Evolutionary conservation across 2,113 vertebrate genomes (phyloP).

Genomic region (Melierax canorus): DNA sequence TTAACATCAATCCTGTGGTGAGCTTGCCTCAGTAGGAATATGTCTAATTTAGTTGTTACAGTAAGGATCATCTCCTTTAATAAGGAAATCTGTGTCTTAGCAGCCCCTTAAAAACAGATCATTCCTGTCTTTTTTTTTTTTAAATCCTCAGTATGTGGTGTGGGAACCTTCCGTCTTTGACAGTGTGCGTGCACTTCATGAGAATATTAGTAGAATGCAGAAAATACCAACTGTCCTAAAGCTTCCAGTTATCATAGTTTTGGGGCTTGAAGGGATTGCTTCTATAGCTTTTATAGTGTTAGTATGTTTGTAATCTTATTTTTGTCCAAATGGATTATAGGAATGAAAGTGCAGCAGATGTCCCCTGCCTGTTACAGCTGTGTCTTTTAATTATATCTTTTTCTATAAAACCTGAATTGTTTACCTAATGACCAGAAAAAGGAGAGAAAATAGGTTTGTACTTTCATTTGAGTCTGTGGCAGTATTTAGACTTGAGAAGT

Average conservation of each 20-base stretch:
- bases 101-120: background rate
- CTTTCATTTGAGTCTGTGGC: background rate
- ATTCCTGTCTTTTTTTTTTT: background rate
- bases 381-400: background rate
- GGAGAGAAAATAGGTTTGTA: background rate
- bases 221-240: background rate
- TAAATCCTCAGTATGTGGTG: background rate
- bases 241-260: background rate
- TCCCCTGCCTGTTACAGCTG: background rate
- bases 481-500: background rate
- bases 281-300: conserved; percentile 25
- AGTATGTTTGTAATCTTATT: conserved; percentile 54
- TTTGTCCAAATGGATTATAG: conserved; percentile 45
- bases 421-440: background rate
- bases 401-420: background rate
- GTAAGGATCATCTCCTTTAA: conserved; percentile 35
- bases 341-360: conserved; percentile 51
- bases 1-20: background rate
- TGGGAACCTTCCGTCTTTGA: background rate
- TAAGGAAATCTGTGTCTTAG: conserved; percentile 44
- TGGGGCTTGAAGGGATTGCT: background rate
- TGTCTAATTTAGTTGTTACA: background rate
- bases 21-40: background rate
- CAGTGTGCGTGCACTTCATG: fast-evolving
- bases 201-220: background rate